A percentile compares a stretch with the other conserved stretches of the same genome.
Evolutionary conservation across 2,888 invertebrate species (phyloP).

Genomic region (Stenoptilia bipunctidactyla): DNA sequence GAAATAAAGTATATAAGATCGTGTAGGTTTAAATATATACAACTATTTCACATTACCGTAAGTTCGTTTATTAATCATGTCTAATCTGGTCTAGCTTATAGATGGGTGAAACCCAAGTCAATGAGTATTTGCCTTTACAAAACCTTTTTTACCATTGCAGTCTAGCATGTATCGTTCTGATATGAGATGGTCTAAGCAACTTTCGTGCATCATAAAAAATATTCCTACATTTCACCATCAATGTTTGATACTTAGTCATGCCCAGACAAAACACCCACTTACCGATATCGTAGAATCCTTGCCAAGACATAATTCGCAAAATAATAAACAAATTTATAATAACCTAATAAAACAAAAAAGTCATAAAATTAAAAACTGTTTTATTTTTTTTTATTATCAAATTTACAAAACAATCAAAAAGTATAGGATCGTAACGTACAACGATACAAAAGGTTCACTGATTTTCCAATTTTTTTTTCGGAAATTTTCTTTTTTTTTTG

Average conservation of each 20-base stretch:
- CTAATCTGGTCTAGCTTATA: no score
- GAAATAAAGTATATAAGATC: no score
- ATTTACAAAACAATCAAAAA: slow-evolving; percentile 1
- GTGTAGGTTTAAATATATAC: no score
- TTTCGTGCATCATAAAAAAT: no score
- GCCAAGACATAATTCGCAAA: slow-evolving; percentile 35
- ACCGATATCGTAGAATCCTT: slow-evolving; percentile 66
- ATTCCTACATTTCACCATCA: no score
- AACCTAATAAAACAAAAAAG: slow-evolving; percentile 21
- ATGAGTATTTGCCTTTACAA: no score
- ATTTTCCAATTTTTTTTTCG: not conserved
- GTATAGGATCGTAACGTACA: slow-evolving; percentile 12
- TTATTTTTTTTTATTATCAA: slow-evolving; percentile 10
- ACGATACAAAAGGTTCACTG: not conserved
- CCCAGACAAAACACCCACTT: slow-evolving; percentile 23
- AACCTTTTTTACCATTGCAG: no score
- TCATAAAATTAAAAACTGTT: slow-evolving; percentile 18
- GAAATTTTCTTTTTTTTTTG: not conserved
- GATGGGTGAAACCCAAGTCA: no score
- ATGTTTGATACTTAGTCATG: slow-evolving; percentile 12
- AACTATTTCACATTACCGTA: no score
- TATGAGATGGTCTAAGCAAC: no score
- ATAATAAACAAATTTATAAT: slow-evolving; percentile 20
- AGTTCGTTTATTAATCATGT: no score
- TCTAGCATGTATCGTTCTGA: no score